Evolutionary conservation across 2,797 vertebrate species (phyloP).

Genomic region (Chaetodon trifasciatus): DNA sequence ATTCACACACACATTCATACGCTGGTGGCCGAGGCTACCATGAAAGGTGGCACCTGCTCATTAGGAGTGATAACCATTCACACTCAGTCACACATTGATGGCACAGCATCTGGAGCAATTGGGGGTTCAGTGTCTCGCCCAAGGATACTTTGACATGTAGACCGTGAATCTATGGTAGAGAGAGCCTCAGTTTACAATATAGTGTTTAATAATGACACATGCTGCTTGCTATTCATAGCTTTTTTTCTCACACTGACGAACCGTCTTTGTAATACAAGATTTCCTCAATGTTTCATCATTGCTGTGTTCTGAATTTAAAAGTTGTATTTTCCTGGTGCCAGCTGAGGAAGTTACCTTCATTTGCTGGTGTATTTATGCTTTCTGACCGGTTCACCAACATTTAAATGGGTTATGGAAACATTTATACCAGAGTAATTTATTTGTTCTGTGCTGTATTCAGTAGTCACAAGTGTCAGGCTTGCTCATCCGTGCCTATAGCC

Average conservation of each 20-base stretch:
- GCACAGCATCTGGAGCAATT: no score
- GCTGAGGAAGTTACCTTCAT: neutral
- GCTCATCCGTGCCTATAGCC: conserved; percentile 21
- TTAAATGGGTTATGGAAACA: conserved; percentile 21
- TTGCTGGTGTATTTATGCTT: conserved; percentile 12
- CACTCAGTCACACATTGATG: no score
- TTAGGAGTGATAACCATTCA: no score
- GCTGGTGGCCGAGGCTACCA: no score
- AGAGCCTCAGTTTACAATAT: conserved; percentile 1
- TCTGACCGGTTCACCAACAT: conserved; percentile 27
- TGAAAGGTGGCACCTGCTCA: no score
- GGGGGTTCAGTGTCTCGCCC: no score
- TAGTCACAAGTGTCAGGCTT: conserved; percentile 7
- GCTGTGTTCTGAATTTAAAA: conserved; percentile 17
- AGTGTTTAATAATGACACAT: conserved; percentile 5
- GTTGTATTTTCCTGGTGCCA: neutral
- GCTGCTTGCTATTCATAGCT: conserved; percentile 36
- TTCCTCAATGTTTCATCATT: conserved; percentile 18
- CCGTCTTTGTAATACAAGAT: conserved; percentile 15
- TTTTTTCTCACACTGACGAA: conserved; percentile 31
- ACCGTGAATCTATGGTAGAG: neutral
- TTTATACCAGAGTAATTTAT: conserved; percentile 14
- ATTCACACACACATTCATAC: no score
- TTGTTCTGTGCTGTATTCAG: conserved; percentile 1
- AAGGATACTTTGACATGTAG: no score